These are phyloP conservation scores for Cheirogaleus medius DNA, from an alignment of 2,113 vertebrate genomes.

Conservation along the genomic window DNA sequence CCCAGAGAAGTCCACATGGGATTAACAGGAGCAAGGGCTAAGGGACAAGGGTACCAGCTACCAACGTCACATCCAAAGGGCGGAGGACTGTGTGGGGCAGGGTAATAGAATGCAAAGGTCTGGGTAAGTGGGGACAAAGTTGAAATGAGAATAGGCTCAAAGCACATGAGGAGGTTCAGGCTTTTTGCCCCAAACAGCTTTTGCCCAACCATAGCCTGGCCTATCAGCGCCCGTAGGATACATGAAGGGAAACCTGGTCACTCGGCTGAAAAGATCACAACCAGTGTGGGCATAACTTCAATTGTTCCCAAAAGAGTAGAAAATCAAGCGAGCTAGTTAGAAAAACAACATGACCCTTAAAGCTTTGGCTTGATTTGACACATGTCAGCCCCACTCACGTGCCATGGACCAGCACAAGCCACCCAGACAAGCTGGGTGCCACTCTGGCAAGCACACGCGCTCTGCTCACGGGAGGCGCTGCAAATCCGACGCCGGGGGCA, in stretches of 20 bases:
- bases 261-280: not conserved
- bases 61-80: no score
- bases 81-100: no score
- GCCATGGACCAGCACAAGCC: not conserved
- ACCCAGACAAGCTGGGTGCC: not conserved
- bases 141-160: not conserved
- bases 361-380: not conserved
- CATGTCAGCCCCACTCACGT: no score
- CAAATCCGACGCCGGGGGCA: no score
- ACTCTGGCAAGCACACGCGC: not conserved
- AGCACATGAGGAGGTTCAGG: not conserved
- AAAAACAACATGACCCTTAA: not conserved
- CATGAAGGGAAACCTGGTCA: no score
- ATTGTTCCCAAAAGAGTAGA: accelerated
- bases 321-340: not conserved
- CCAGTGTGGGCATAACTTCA: not conserved
- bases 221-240: not conserved
- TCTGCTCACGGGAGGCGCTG: no score
- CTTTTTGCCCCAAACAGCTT: no score
- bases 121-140: not conserved
- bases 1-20: no score
- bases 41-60: not conserved
- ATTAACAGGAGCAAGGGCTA: no score
- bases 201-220: not conserved
- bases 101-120: not conserved